Evolutionary conservation across 2,888 invertebrate species (phyloP).

Genomic region (Cerceris ruficornis): DNA sequence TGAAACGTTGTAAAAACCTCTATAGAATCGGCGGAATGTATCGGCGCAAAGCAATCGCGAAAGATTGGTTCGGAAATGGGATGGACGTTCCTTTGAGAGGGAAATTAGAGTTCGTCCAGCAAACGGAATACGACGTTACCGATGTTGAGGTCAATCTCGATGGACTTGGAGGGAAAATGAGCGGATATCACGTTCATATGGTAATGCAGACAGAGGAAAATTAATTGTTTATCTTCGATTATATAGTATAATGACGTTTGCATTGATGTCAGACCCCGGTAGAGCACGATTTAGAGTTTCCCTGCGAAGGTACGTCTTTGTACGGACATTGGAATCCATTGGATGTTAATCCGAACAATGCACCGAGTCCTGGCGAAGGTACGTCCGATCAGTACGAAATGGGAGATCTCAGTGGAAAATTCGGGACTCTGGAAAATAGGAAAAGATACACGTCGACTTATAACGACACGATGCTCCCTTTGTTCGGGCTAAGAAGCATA

Average conservation of each 20-base stretch:
- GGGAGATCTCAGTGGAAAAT: conserved; percentile 93
- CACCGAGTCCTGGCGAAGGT: conserved; percentile 86
- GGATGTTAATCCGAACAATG: conserved; percentile 85
- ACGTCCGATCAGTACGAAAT: conserved; percentile 93
- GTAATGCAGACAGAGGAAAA: conserved; percentile 80
- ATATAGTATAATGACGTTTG: background rate
- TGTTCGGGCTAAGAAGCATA: conserved; percentile 92
- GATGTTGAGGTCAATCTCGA: conserved; percentile 90
- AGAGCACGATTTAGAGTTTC: conserved; percentile 92
- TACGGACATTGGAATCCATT: conserved; percentile 95
- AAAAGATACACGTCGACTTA: conserved; percentile 84
- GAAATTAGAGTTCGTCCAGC: conserved; percentile 91
- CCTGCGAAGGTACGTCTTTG: conserved; percentile 91
- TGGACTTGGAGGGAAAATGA: conserved; percentile 85
- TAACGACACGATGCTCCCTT: conserved; percentile 91
- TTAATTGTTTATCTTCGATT: background rate
- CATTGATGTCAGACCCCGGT: conserved; percentile 86
- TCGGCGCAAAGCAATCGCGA: conserved; percentile 91
- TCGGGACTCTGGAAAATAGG: conserved; percentile 88
- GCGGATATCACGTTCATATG: conserved; percentile 92
- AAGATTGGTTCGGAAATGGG: conserved; percentile 94
- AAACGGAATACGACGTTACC: conserved; percentile 92
- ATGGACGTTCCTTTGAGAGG: conserved; percentile 86
- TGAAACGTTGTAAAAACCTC: conserved; percentile 13
- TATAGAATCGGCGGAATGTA: conserved; percentile 88